Evolutionary conservation across 2,888 invertebrate species (phyloP), one percentile per base, ranked within the genome.

Genomic region (Leptodirus hochenwartii): DNA sequence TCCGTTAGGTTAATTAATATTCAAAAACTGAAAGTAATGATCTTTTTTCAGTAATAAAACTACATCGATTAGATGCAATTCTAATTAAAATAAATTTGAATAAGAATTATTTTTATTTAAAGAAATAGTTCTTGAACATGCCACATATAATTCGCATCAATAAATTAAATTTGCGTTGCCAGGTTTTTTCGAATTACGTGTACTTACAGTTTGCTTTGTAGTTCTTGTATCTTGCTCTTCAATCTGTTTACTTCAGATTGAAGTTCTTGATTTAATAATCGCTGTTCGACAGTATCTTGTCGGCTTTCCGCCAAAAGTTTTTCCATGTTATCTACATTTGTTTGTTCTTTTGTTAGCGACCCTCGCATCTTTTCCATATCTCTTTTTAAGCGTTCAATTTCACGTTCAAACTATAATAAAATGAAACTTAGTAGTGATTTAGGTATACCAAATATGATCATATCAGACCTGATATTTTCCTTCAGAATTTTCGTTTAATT

Each of bases 231-330:
- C 44, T 61, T 62, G 22, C 61, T 56, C 41, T 66, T 69, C 35
- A 72, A 49, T 27, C 59, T 58, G 34, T 59, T 54, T 14, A 72
- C 61, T 51, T 75, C 73, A 29, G 60, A 56, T 37, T 69, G 66
- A 16, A 75, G 58, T 52, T 75, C 72, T 44, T 74, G 69, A 45
- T 72, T 61, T 9, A 61, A 56, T 22, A 71, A 43, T 43, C 69
- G 66, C 17, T 67, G 56, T 34, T 69, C 66, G 15, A 72, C 67
- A n/a, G 65, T 56, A 40, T 73, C 71, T 30, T 62, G 59, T 16
- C 69, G 58, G 6, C 66, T 59, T 31, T 63, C 59, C 22, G 58
- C 56, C 23, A 74, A 43, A 9, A 70, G 48, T 27, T 58, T 56
- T 41, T 71, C 68, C 30, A 70, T 48, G n/a, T 62, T 60, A 31